Base-by-base conservation (phyloP, 2,888 invertebrate genomes). In the Tipula confusa region DNA sequence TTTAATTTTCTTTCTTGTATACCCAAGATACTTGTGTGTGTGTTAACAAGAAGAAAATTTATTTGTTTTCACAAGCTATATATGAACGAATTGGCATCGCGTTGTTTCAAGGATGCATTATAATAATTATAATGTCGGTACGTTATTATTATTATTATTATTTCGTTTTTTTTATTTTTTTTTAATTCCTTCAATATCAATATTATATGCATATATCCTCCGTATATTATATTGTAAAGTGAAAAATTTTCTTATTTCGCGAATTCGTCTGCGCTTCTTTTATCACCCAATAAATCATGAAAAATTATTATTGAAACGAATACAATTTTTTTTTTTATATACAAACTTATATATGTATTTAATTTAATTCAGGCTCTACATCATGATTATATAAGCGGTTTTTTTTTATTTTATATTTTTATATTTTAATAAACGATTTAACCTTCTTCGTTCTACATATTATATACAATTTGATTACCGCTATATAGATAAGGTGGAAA, bases 241-340 rank as follows among this genome's bases (percentile, higher is more conserved):
- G 24, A 64, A 24, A 18, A 24, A 64, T 64, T 64, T 64, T 64
- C n/a, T 43, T 64, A 24, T 64, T 24, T n/a, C n/a, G n/a, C n/a
- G n/a, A n/a, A 64, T 64, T 64, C 24, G 4, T 64, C 24, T 18
- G 64, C n/a, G n/a, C 64, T 24, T 18, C 64, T 64, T 64, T 64
- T 64, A 64, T 64, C 64, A 64, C 64, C 64, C 64, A 64, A 64
- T 64, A 64, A 64, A 64, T 64, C 64, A 64, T 64, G 64, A 64
- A 64, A 64, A 64, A 64, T 64, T 64, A 64, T 64, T 64, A 64
- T 64, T 64, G 64, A 64, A 64, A 64, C 64, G 64, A 64, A 64
- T 64, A 1, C 18, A 64, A 64, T 24, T 64, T 24, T 18, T 64
- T 64, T n/a, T n/a, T n/a, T n/a, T n/a, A n/a, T n/a, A 24, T 64